phyloP scores from a whole-genome alignment of 2,797 vertebrate species.

The Lepus townsendii region DNA sequence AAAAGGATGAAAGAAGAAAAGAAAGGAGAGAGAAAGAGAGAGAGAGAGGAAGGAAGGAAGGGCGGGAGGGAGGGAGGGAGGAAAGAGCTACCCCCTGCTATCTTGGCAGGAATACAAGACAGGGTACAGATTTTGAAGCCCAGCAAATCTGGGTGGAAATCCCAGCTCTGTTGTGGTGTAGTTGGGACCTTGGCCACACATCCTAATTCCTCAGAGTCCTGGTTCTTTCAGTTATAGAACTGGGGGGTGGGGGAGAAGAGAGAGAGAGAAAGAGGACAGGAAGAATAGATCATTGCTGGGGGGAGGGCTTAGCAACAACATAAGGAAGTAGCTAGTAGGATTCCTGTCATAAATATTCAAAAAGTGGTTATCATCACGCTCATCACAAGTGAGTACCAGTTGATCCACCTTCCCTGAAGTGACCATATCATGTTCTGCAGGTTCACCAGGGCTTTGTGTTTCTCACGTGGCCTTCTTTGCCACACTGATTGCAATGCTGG shows the following conservation, averaged over 20 bases:
- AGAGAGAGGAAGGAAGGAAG: neutral
- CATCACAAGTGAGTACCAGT: neutral
- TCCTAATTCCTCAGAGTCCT: neutral
- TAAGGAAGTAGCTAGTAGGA: neutral
- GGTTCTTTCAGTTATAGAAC: neutral
- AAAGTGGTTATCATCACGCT: neutral
- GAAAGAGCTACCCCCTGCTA: neutral
- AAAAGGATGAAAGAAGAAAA: neutral
- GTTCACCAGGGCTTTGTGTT: neutral
- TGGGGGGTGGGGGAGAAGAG: no score
- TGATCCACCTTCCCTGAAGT: neutral
- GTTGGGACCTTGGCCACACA: neutral
- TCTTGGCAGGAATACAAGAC: neutral
- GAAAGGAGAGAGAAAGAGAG: no score
- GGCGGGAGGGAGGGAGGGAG: neutral
- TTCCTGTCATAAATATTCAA: neutral
- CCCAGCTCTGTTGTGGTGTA: neutral
- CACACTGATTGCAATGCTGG: neutral
- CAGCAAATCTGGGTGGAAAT: constrained; percentile 11
- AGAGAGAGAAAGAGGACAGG: accelerated
- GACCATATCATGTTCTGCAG: neutral
- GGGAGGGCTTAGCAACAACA: neutral
- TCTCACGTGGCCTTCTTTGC: neutral
- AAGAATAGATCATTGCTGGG: neutral
- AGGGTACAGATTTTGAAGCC: neutral